Conservation (phyloP, 2,113 vertebrate species). For the Prunella fulvescens region DNA sequence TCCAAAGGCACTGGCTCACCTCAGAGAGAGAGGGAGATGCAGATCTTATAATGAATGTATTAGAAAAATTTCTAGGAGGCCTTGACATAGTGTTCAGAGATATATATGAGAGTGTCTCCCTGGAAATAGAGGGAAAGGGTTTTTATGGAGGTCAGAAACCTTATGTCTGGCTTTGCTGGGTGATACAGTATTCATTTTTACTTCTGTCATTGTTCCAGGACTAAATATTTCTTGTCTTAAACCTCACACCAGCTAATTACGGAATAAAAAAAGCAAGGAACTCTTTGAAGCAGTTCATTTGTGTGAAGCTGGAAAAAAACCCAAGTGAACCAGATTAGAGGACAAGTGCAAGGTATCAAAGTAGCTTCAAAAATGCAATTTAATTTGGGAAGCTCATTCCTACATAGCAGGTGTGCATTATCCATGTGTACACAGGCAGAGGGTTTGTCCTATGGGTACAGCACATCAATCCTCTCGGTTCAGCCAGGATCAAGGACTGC, state of each 20-base stretch:
- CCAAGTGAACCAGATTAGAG: not conserved
- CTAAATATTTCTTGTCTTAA: slow-evolving; percentile 14
- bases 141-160: slow-evolving; percentile 46
- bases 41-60: slow-evolving; percentile 4
- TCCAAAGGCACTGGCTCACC: not conserved
- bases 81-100: slow-evolving; percentile 25
- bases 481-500: slow-evolving; percentile 2
- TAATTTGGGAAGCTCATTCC: not conserved
- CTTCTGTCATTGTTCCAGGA: slow-evolving; percentile 18
- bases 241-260: not conserved
- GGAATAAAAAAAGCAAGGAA: not conserved
- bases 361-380: not conserved
- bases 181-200: slow-evolving; percentile 36
- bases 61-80: slow-evolving; percentile 23
- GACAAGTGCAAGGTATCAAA: not conserved
- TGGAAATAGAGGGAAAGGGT: slow-evolving; percentile 8
- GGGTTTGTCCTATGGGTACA: not conserved
- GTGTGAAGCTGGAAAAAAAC: not conserved
- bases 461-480: not conserved
- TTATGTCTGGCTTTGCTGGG: not conserved
- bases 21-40: not conserved
- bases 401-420: fast-evolving
- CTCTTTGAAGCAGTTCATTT: not conserved
- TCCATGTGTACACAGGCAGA: not conserved
- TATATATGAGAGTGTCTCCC: slow-evolving; percentile 2